Conservation (phyloP, 2,888 invertebrate genomes). For the Operophtera brumata region DNA sequence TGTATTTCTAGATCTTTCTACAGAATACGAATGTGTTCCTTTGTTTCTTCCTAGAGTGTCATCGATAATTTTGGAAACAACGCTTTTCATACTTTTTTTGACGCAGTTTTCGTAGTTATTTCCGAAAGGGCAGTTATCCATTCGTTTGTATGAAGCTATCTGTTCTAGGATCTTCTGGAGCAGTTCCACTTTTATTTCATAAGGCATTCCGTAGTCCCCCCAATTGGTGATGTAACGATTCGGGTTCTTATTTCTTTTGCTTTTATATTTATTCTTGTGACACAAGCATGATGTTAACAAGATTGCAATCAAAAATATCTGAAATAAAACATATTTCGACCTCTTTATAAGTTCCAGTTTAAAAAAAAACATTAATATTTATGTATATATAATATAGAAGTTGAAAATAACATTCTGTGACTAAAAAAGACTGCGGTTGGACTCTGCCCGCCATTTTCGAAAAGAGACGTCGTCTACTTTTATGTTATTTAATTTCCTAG, state of each 20-base stretch:
- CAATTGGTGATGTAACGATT: conserved; percentile 37
- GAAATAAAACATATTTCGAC: not conserved
- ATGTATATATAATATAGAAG: no score
- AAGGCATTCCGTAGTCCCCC: conserved; percentile 35
- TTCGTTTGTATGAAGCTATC: conserved; percentile 28
- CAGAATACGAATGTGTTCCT: no score
- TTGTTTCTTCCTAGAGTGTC: not conserved
- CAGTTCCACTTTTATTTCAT: conserved; percentile 19
- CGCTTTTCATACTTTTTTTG: not conserved
- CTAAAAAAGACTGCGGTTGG: no score
- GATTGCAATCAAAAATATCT: conserved; percentile 12
- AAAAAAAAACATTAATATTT: no score
- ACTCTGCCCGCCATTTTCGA: no score
- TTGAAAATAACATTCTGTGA: no score
- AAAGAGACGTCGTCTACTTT: no score
- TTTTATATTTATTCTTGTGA: not conserved
- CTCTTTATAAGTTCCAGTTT: no score
- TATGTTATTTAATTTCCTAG: no score
- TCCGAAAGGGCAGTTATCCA: conserved; percentile 40
- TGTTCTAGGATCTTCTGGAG: conserved; percentile 32
- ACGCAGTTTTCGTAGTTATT: conserved; percentile 10
- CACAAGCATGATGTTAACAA: conserved; percentile 8
- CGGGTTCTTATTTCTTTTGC: not conserved
- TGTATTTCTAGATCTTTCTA: not conserved
- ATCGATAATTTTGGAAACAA: conserved; percentile 3